phyloP scores from a whole-genome alignment of 2,888 invertebrate species.

The Pheosia tremula region DNA sequence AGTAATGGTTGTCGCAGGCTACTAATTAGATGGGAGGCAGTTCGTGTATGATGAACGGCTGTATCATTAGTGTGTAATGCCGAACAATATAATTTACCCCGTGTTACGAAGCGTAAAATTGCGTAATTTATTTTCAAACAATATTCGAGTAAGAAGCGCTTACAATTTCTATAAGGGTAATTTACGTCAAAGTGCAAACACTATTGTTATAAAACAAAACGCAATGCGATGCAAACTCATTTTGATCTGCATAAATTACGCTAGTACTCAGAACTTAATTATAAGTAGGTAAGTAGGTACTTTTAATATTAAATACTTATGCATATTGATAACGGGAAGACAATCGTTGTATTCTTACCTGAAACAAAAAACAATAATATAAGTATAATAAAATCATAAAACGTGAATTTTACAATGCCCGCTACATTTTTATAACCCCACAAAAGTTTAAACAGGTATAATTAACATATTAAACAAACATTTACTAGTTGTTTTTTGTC shows the following conservation, averaged over 20 bases:
- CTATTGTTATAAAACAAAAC: too few relatives aligned
- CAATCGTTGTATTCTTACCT: conserved; percentile 17
- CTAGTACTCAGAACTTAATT: too few relatives aligned
- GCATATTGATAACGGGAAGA: conserved; percentile 1
- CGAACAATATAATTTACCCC: neutral
- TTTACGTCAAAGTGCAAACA: too few relatives aligned
- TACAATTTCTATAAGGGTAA: too few relatives aligned
- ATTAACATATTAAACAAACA: neutral
- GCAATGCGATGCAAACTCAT: too few relatives aligned
- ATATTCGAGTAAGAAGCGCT: too few relatives aligned
- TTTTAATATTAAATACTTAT: neutral
- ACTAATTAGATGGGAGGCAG: conserved; percentile 43
- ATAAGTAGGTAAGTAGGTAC: neutral
- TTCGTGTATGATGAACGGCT: conserved; percentile 34
- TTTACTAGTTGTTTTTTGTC: neutral
- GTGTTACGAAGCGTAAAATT: neutral
- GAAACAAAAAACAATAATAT: conserved; percentile 10
- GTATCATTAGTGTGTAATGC: conserved; percentile 7
- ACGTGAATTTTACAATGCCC: too few relatives aligned
- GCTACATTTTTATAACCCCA: too few relatives aligned
- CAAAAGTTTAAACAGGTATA: neutral
- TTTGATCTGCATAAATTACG: too few relatives aligned
- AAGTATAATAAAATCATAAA: neutral
- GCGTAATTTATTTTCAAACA: neutral
- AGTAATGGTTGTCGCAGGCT: conserved; percentile 28